phyloP scores from a whole-genome alignment of 2,888 invertebrate species.

The Cephonodes hylas region DNA sequence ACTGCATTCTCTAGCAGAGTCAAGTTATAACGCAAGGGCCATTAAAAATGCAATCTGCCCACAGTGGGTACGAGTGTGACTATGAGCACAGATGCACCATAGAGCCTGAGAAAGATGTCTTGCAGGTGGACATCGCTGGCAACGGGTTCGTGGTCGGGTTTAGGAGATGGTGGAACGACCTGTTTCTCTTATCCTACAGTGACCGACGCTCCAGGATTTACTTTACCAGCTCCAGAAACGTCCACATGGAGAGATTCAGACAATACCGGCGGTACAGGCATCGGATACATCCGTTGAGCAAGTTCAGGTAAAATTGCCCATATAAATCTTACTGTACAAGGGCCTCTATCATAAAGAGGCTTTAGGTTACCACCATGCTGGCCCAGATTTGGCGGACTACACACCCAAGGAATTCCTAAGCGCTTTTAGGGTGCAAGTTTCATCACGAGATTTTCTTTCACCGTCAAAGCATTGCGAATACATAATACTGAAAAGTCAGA shows the following conservation, averaged over 20 bases:
- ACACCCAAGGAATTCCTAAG: too few relatives aligned
- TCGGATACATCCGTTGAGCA: conserved; percentile 16
- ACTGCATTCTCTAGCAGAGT: too few relatives aligned
- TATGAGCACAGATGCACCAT: conserved; percentile 40
- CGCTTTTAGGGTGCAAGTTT: too few relatives aligned
- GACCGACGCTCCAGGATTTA: conserved; percentile 18
- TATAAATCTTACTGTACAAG: not conserved
- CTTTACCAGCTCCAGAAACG: conserved; percentile 28
- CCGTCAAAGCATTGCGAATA: too few relatives aligned
- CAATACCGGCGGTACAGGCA: conserved; percentile 12
- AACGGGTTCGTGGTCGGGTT: conserved; percentile 18
- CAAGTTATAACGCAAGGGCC: too few relatives aligned
- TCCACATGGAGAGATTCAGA: conserved; percentile 18
- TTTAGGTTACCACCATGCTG: too few relatives aligned
- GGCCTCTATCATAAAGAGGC: too few relatives aligned
- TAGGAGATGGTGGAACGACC: conserved; percentile 40
- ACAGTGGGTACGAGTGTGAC: conserved; percentile 33
- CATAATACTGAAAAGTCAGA: too few relatives aligned
- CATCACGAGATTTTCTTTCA: too few relatives aligned
- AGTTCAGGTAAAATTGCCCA: conserved; percentile 5
- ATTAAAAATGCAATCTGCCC: not conserved
- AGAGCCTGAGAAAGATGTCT: conserved; percentile 35
- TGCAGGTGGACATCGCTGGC: conserved; percentile 36
- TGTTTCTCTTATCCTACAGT: conserved; percentile 40
- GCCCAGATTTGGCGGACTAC: too few relatives aligned